A percentile compares a stretch with the other conserved stretches of the same genome.
These are phyloP conservation scores for Phrynocephalus versicolor DNA, from an alignment of 2,113 vertebrate species.

Conservation along the genomic window DNA sequence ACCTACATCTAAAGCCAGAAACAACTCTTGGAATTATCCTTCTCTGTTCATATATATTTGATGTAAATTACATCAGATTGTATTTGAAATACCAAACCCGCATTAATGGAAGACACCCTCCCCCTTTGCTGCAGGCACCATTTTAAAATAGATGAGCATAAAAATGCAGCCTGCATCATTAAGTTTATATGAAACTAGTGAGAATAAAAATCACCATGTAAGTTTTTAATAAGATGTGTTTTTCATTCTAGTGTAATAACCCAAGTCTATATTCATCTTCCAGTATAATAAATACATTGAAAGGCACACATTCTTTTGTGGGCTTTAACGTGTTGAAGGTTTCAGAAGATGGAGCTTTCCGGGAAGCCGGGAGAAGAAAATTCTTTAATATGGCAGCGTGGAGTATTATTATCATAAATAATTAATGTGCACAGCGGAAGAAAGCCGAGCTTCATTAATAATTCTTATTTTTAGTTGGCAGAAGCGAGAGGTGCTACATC, in stretches of 20 bases:
- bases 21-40: conserved; percentile 77
- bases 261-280: conserved; percentile 87
- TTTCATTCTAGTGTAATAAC: conserved; percentile 90
- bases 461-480: conserved; percentile 87
- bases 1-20: conserved; percentile 75
- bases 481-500: conserved; percentile 79
- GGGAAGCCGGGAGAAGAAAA: conserved; percentile 79
- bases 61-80: conserved; percentile 88
- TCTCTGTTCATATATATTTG: conserved; percentile 84
- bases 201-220: conserved; percentile 89
- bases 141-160: conserved; percentile 88
- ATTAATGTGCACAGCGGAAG: conserved; percentile 85
- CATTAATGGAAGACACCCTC: conserved; percentile 81
- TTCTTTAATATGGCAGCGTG: conserved; percentile 82
- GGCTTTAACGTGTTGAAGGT: conserved; percentile 75
- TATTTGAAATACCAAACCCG: conserved; percentile 88
- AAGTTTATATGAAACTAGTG: conserved; percentile 88
- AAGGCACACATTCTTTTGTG: conserved; percentile 80
- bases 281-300: conserved; percentile 82
- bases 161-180: conserved; percentile 88
- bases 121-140: conserved; percentile 81
- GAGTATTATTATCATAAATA: conserved; percentile 88
- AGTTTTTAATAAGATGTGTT: conserved; percentile 88
- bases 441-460: conserved; percentile 86
- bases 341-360: conserved; percentile 81